A percentile compares a stretch with the other conserved stretches of the same genome.
Evolutionary conservation across 1,140 invertebrate species (phyloP).

Genomic region (Ostrea edulis): DNA sequence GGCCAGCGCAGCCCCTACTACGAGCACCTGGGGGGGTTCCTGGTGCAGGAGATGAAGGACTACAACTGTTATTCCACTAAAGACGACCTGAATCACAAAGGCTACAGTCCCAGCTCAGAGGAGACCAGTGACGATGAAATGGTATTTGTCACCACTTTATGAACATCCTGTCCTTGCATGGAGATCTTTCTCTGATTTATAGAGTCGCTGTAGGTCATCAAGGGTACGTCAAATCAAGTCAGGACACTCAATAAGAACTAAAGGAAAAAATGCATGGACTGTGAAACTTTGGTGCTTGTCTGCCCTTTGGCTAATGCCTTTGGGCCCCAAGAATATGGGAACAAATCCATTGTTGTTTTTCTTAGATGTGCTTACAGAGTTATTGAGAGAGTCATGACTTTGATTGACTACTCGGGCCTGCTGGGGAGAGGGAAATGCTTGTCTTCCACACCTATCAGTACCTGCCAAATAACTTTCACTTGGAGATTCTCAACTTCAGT

Average conservation of each 20-base stretch:
- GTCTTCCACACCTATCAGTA: slow-evolving; percentile 9
- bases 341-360: neutral
- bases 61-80: slow-evolving; percentile 71
- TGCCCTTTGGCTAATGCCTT: neutral
- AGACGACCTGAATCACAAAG: slow-evolving; percentile 46
- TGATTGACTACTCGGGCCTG: slow-evolving; percentile 8
- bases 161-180: slow-evolving; percentile 13
- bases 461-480: neutral
- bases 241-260: neutral
- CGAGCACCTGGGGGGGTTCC: slow-evolving; percentile 71
- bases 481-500: neutral
- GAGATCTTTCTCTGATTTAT: slow-evolving; percentile 18
- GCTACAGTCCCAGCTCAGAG: slow-evolving; percentile 59
- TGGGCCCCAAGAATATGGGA: neutral
- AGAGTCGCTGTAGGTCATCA: neutral
- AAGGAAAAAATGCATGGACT: neutral
- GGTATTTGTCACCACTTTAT: slow-evolving; percentile 73
- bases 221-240: neutral
- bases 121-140: slow-evolving; percentile 61
- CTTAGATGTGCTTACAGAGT: neutral
- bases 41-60: slow-evolving; percentile 71
- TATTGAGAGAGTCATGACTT: neutral
- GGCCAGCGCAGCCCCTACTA: slow-evolving; percentile 60
- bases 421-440: slow-evolving; percentile 11
- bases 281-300: neutral